These are phyloP conservation scores for Brachionichthys hirsutus DNA, from an alignment of 2,113 vertebrate species.

Conservation along the genomic window DNA sequence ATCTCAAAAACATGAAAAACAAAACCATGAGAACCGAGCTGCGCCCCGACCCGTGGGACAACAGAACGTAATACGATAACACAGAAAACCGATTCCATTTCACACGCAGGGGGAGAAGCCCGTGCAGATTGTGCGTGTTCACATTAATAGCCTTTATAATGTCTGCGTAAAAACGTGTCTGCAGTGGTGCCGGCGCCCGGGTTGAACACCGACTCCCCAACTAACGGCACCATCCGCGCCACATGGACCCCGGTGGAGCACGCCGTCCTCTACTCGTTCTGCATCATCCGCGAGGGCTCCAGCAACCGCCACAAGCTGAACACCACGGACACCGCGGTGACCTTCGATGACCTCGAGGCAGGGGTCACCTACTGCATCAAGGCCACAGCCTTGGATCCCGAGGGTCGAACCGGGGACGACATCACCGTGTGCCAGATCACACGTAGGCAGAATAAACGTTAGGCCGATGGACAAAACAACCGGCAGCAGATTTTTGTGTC, in stretches of 20 bases:
- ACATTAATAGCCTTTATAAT: background rate
- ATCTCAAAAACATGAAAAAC: conserved; percentile 66
- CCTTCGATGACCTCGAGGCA: conserved; percentile 79
- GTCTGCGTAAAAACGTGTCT: conserved; percentile 5
- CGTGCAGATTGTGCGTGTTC: background rate
- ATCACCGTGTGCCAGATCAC: conserved; percentile 86
- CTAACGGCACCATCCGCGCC: conserved; percentile 77
- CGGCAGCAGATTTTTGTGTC: too few species aligned
- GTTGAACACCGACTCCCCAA: conserved; percentile 76
- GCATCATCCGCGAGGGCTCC: conserved; percentile 81
- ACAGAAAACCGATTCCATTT: conserved; percentile 31
- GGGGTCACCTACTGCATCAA: conserved; percentile 87
- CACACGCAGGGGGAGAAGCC: conserved; percentile 7
- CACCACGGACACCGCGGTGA: conserved; percentile 77
- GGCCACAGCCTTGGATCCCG: conserved; percentile 82
- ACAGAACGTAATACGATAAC: conserved; percentile 60
- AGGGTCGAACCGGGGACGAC: conserved; percentile 83
- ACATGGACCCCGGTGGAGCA: conserved; percentile 81
- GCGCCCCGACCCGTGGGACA: conserved; percentile 50
- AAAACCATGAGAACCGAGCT: conserved; percentile 79
- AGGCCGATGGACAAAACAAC: background rate
- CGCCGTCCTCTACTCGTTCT: conserved; percentile 82
- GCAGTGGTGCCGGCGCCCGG: conserved; percentile 82
- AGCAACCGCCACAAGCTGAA: conserved; percentile 79
- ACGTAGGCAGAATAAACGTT: conserved; percentile 74